These are phyloP conservation scores for Brevimyrus niger DNA, from an alignment of 2,113 vertebrate genomes.

Conservation along the genomic window DNA sequence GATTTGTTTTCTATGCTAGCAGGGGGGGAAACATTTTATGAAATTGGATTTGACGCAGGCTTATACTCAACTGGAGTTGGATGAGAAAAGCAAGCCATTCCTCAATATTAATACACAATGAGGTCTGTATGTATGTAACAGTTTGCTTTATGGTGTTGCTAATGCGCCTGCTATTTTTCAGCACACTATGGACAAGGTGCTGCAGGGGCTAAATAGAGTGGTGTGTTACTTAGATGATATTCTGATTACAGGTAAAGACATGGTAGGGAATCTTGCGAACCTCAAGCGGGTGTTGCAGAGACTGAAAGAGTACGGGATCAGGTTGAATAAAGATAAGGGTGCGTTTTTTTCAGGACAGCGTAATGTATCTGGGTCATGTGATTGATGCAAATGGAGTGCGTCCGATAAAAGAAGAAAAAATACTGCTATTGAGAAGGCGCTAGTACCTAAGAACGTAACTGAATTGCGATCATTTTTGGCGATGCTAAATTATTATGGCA, in stretches of 20 bases:
- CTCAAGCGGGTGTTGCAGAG: neutral
- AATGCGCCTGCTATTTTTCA: no score
- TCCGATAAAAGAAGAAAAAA: neutral
- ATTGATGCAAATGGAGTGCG: neutral
- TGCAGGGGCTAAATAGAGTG: neutral
- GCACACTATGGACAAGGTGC: neutral
- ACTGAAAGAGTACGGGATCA: neutral
- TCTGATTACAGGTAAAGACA: neutral
- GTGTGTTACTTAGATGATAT: slow-evolving; percentile 8
- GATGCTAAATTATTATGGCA: neutral
- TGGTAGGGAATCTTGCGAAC: neutral
- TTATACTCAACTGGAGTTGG: neutral
- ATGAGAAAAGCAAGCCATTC: neutral
- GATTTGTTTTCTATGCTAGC: slow-evolving; percentile 3
- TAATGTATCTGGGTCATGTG: neutral
- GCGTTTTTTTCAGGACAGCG: neutral
- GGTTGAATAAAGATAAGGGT: neutral
- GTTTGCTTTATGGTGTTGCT: neutral
- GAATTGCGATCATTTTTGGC: neutral
- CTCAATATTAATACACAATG: neutral
- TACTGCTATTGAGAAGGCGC: neutral
- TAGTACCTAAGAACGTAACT: neutral
- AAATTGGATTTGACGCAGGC: slow-evolving; percentile 7
- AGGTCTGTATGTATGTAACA: neutral
- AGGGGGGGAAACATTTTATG: neutral